Base-by-base conservation (phyloP, 1,140 invertebrate genomes). In the Drosophila funebris region DNA sequence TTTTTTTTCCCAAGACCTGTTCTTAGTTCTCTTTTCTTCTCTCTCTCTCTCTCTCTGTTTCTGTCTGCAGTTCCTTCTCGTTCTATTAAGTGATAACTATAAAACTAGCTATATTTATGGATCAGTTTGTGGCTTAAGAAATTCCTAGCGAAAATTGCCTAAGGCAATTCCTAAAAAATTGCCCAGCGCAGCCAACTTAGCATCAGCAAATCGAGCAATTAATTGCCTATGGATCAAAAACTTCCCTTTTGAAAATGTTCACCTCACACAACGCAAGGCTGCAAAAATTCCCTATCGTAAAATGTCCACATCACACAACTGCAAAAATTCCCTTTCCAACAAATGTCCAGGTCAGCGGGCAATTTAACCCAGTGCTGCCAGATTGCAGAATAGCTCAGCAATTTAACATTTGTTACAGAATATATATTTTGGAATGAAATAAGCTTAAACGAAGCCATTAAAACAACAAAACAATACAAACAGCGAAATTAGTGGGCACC, bases 401-500 rank as follows among this genome's bases (percentile, higher is more conserved):
- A 36, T 13, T 13, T 36, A 4, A 13, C 0, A 13, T 13, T 36
- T 36, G 1, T 4, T 13, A 13, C n/a, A 36, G 5, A 4, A 11
- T 11, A 36, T n/a, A n/a, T 11, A 2, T n/a, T 3, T 27, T 9
- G 5, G 3, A 18, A 56, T 33, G n/a, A 27, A 33, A 9, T n/a
- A 50, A 8, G 9, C 46, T 18, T 29, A 33, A 43, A 58, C 20
- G 5, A 8, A 46, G 13, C 27, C 14, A 46, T 33, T 27, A 50
- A 66, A 72, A 66, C 33, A 66, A 43, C 46, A 22, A 24, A 36
- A 11, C 24, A 14, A 53, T 29, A 52, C 36, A 48, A 54, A 64
- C 18, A 56, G 43, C 43, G 18, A 58, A 66, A 72, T 66, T 72
- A 73, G 41, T 48, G 22, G 37, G 9, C 13, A 52, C 14, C 44